A percentile compares a stretch with the other conserved stretches of the same genome.
Conservation (phyloP, 2,113 vertebrate genomes). For the Ophthalmolycus amberensis region DNA sequence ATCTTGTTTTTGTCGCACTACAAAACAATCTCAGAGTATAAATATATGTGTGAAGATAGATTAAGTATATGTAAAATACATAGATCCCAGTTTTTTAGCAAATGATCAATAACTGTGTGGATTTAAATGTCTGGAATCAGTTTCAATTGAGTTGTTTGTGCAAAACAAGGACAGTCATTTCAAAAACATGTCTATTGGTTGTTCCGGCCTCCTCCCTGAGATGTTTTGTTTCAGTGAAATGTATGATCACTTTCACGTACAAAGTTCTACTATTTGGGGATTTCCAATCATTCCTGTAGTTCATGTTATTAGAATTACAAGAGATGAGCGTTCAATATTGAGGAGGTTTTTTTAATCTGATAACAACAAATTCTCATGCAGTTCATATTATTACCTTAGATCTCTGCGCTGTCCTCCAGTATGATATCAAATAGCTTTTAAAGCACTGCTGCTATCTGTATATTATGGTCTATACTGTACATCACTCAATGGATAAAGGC, state of each 20-base stretch:
- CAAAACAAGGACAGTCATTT: neutral
- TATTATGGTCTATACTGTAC: neutral
- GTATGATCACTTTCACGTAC: neutral
- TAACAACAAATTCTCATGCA: neutral
- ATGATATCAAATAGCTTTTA: neutral
- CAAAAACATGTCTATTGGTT: neutral
- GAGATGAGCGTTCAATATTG: neutral
- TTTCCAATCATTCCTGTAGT: neutral
- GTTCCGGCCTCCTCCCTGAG: neutral
- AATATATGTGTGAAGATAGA: neutral
- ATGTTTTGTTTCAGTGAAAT: conserved; percentile 9
- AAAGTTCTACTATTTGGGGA: neutral
- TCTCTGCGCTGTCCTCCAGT: neutral
- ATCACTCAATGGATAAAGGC: neutral
- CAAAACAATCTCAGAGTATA: conserved; percentile 1
- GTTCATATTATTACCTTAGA: neutral
- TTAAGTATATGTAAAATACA: neutral
- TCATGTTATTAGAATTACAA: neutral
- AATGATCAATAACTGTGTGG: neutral
- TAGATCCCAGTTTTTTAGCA: neutral
- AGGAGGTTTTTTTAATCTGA: neutral
- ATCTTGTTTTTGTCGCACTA: conserved; percentile 3
- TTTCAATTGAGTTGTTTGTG: neutral
- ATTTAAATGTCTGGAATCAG: neutral
- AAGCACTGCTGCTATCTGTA: neutral